Evolutionary conservation across 2,888 invertebrate species (phyloP), one percentile per base, ranked within the genome.

Genomic region (Eulithis prunata): DNA sequence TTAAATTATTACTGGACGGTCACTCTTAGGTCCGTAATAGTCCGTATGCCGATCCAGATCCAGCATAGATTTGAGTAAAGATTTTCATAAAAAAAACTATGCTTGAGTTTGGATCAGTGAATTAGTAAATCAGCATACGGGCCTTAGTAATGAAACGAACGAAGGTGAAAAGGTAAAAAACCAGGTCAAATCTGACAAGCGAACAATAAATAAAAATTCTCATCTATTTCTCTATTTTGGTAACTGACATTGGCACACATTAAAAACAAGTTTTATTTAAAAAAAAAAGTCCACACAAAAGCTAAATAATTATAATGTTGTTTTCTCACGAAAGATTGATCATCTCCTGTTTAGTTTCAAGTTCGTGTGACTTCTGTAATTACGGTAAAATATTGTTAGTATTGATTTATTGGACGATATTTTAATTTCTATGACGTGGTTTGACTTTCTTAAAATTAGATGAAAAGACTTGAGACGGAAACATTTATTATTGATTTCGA

Each of bases 221-320:
- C 71, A 71, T 75, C 69, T 73, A 72, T 80, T 77, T 70, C 65
- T 74, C 75, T 80, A 78, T 82, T 76, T 75, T 74, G 73, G 76
- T 76, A 45, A 64, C 69, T 79, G 83, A 85, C 84, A 84, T 84
- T 85, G 85, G 81, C 84, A 79, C 78, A 85, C 71, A 80, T 84
- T 81, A 78, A 74, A 77, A 80, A 78, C 75, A 78, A 78, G 77
- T 74, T 77, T 77, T 75, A n/a, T n/a, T n/a, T n/a, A n/a, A n/a
- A n/a, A n/a, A n/a, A n/a, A n/a, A n/a, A 75, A 78, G 81, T 76
- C 75, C 71, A 71, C 70, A 76, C 75, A 73, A 75, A 78, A 77
- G 76, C 76, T 76, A 78, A 79, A 78, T 78, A 81, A 21, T n/a
- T 21, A 21, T 21, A 21, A 21, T 80, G 77, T 77, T 76, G 78